Conservation (phyloP, 2,797 vertebrate genomes). For the Psittacula echo region DNA sequence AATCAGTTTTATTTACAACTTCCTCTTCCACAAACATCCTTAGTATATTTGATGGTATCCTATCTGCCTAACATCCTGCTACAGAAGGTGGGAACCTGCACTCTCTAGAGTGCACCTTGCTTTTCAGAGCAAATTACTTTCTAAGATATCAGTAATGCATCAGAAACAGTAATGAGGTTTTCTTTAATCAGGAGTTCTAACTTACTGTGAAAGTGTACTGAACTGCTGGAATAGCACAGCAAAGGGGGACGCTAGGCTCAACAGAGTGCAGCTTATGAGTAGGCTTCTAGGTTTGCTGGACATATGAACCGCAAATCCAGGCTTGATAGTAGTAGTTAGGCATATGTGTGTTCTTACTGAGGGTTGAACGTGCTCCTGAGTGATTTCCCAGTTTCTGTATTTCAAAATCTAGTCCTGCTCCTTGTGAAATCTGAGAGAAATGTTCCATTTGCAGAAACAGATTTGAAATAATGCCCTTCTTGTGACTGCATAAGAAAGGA, state of each 20-base stretch:
- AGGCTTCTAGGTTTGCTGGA: not conserved
- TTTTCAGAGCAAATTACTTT: conserved; percentile 30
- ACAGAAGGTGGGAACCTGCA: not conserved
- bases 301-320: not conserved
- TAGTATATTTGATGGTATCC: not conserved
- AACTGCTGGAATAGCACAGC: not conserved
- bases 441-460: not conserved
- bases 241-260: not conserved
- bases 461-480: not conserved
- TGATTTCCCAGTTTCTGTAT: not conserved
- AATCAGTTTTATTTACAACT: not conserved
- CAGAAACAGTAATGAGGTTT: conserved; percentile 22
- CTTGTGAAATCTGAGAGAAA: not conserved
- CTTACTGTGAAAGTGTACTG: not conserved
- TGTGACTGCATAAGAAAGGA: not conserved
- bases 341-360: fast-evolving
- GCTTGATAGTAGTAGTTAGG: not conserved
- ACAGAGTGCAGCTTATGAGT: not conserved
- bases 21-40: not conserved
- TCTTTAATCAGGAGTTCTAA: not conserved
- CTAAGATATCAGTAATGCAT: conserved; percentile 16
- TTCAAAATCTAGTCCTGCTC: not conserved
- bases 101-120: not conserved
- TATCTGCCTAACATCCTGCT: not conserved
- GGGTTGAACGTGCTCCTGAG: not conserved